Evolutionary conservation across 2,113 vertebrate species (phyloP).

Genomic region (Phrynosoma blainvillii): DNA sequence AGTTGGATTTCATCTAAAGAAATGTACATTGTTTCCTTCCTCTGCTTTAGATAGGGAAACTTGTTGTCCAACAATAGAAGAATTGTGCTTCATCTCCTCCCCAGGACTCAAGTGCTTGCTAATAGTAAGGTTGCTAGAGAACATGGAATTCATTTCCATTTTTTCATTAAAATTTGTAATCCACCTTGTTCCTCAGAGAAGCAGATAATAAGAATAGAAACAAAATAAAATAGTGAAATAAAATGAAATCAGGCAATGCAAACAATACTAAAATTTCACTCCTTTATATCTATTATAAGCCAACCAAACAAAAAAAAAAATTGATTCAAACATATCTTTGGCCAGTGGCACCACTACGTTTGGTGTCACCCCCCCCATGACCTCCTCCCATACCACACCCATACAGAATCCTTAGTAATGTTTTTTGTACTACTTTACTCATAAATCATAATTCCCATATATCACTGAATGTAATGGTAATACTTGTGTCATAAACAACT

Average conservation of each 20-base stretch:
- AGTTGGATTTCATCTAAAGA: not conserved
- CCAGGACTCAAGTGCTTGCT: not conserved
- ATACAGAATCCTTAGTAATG: too few species aligned
- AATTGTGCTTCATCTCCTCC: not conserved
- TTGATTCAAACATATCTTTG: not conserved
- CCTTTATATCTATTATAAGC: not conserved
- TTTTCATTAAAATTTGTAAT: not conserved
- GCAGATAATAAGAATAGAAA: not conserved
- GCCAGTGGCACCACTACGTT: too few species aligned
- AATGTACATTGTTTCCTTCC: not conserved
- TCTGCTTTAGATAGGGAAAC: not conserved
- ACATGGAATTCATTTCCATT: not conserved
- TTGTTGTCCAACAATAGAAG: fast-evolving
- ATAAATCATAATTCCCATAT: too few species aligned
- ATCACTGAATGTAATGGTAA: too few species aligned
- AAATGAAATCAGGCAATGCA: not conserved
- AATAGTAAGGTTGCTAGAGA: not conserved
- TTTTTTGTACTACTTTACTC: too few species aligned
- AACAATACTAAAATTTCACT: not conserved
- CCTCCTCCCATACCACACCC: too few species aligned
- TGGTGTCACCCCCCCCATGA: too few species aligned
- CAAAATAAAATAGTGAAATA: not conserved
- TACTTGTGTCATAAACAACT: too few species aligned
- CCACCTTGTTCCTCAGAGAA: not conserved
- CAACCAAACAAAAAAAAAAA: not conserved